These are phyloP conservation scores for Albula goreensis DNA, from an alignment of 2,113 vertebrate species.

Conservation along the genomic window DNA sequence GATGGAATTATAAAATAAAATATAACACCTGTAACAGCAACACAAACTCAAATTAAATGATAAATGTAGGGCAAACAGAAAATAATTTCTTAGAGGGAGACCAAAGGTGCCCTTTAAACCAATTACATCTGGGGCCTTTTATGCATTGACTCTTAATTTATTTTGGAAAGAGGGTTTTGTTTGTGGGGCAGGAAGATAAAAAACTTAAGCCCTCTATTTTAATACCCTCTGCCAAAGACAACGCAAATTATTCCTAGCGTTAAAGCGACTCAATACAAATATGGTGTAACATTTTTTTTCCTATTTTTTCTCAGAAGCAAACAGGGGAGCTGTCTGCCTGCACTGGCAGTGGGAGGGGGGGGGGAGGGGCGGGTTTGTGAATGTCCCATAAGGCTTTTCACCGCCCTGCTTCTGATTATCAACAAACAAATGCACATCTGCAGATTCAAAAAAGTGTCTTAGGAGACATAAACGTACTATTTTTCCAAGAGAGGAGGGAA, in stretches of 20 bases:
- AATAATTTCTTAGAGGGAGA: neutral
- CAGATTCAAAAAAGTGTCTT: neutral
- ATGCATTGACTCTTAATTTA: neutral
- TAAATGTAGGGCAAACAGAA: neutral
- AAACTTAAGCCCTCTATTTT: neutral
- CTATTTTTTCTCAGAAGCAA: no score
- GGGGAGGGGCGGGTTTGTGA: no score
- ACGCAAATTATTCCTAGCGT: neutral
- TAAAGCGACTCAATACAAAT: neutral
- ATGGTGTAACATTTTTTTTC: neutral
- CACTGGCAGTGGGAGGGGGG: no score
- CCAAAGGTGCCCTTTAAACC: neutral
- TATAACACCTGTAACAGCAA: no score
- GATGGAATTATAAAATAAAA: no score
- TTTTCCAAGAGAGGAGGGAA: neutral
- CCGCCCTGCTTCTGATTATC: neutral
- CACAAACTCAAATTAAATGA: neutral
- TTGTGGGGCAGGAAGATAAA: neutral
- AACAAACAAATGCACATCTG: neutral
- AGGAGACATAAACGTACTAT: conserved; percentile 4
- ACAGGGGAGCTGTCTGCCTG: neutral
- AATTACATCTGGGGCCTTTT: neutral
- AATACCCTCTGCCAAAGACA: neutral
- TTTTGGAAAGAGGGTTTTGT: neutral
- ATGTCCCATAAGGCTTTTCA: neutral